A percentile compares a stretch with the other conserved stretches of the same genome.
phyloP scores from a whole-genome alignment of 2,888 invertebrate species.

The Drymonia ruficornis region DNA sequence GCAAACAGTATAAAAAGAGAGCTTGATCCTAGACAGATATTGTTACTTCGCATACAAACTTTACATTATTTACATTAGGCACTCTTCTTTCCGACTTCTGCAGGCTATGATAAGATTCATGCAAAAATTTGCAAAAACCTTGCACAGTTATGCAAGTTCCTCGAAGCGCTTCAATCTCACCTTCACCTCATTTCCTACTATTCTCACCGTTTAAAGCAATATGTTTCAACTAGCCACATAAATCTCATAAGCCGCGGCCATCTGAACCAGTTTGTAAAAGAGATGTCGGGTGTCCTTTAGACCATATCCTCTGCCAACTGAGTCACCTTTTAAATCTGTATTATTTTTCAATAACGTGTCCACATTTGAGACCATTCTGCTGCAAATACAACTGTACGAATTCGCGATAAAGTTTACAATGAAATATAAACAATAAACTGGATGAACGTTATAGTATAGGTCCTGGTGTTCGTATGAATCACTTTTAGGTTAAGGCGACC shows the following conservation, averaged over 20 bases:
- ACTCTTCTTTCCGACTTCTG: too few relatives aligned
- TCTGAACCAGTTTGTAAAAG: not conserved
- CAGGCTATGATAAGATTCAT: too few relatives aligned
- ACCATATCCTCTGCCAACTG: not conserved
- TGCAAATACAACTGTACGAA: not conserved
- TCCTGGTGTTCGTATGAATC: not conserved
- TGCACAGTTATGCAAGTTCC: not conserved
- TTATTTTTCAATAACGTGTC: not conserved
- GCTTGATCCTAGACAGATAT: too few relatives aligned
- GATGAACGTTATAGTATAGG: not conserved
- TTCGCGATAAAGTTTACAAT: not conserved
- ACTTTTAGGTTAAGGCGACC: slow-evolving; percentile 47
- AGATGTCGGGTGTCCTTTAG: not conserved
- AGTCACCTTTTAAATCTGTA: not conserved
- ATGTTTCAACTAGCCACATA: not conserved
- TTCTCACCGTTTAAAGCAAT: not conserved
- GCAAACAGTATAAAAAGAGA: too few relatives aligned
- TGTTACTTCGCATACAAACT: too few relatives aligned
- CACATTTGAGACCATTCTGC: not conserved
- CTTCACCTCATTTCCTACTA: not conserved
- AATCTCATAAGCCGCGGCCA: not conserved
- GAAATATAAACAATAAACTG: not conserved
- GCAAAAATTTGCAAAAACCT: not conserved
- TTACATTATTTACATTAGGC: too few relatives aligned
- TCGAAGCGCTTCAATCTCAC: not conserved